phyloP scores from a whole-genome alignment of 2,113 vertebrate species.

The Nycticebus coucang region DNA sequence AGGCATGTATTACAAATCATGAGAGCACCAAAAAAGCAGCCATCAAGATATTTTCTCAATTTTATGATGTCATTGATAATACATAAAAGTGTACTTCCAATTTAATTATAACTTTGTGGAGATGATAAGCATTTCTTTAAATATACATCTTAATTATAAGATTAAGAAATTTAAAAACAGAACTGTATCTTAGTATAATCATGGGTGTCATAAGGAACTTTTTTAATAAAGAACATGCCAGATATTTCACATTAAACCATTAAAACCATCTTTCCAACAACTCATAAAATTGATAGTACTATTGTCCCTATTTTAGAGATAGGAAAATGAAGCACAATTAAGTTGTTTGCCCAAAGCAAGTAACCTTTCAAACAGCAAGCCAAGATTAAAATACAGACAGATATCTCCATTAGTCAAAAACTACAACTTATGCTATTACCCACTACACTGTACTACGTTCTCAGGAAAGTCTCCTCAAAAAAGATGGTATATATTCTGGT shows the following conservation, averaged over 20 bases:
- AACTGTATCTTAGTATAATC: conserved; percentile 20
- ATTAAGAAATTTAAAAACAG: conserved; percentile 15
- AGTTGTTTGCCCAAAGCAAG: not conserved
- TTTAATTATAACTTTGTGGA: not conserved
- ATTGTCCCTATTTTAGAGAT: not conserved
- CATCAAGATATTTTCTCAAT: conserved; percentile 18
- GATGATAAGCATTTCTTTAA: not conserved
- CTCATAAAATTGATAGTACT: not conserved
- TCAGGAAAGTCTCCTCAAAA: not conserved
- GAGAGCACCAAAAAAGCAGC: conserved; percentile 35
- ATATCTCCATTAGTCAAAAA: conserved; percentile 7
- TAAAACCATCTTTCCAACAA: conserved; percentile 49
- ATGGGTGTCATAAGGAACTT: conserved; percentile 14
- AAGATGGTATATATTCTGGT: not conserved
- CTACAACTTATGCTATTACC: not conserved
- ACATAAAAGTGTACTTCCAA: conserved; percentile 27
- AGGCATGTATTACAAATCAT: not conserved
- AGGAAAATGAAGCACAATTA: conserved; percentile 32
- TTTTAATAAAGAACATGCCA: not conserved
- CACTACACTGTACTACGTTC: not conserved
- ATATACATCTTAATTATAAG: conserved; percentile 21
- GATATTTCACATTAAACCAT: conserved; percentile 1
- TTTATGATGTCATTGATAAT: not conserved
- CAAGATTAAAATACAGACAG: conserved; percentile 41
- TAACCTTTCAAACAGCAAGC: not conserved